Evolutionary conservation across 2,888 invertebrate species (phyloP), one percentile per base, ranked within the genome.

Genomic region (Leptogaster cylindrica): DNA sequence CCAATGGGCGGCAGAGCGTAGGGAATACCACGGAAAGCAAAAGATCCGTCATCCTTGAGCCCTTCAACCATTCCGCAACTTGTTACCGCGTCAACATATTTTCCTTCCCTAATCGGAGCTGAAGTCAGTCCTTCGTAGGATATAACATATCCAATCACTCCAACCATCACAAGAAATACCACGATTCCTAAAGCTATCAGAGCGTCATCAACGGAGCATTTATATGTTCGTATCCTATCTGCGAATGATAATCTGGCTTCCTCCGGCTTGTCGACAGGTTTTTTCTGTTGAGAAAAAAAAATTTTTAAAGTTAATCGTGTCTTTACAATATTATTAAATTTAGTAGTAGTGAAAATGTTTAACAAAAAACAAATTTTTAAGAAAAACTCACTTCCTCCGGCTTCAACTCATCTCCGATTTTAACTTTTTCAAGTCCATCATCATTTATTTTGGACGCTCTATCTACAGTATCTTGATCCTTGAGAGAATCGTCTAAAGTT

Each of bases 31-130:
- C 89, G 87, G 80, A 93, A 93, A 10, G 90, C 90, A 74, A 89
- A 90, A 0, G 89, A 89, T 33, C 89, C 88, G 74, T 92, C 91
- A 74, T 92, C 89, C 69, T 90, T 82, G 44, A 90, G 80, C 14
- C 93, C 93, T 81, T 93, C 89, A 20, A 92, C 89, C 70, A 83
- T 84, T 58, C 93, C 93, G 76, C 93, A 93, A 36, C 88, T 85
- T 1, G 92, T 90, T 46, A 88, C 84, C 0, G 92, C 88, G 61
- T 87, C 85, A 18, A 91, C 85, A 75, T 83, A 91, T 71, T 87
- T 87, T 10, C 91, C 92, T 71, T 91, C 88, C 50, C 88, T 87
- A 55, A 91, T 76, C 0, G 89, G 89, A 2, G 88, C 85, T 51
- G 85, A 83, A 4, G 79, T 78, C 0, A 84, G 82, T 2, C 83